Evolutionary conservation across 1,140 invertebrate genomes (phyloP).

Genomic region (Arion vulgaris): DNA sequence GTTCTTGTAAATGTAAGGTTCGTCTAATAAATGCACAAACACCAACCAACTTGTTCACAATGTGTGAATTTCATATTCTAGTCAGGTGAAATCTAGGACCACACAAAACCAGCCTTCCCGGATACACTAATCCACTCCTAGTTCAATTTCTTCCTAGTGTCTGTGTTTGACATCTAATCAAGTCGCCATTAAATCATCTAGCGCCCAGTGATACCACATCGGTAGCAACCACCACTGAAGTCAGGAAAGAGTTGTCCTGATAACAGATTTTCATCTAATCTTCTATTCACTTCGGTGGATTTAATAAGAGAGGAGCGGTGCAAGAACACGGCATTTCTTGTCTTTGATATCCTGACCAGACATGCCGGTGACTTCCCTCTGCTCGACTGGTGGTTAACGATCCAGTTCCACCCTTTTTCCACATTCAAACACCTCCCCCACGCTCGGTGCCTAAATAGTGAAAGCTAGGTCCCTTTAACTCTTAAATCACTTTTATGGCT

Average conservation of each 20-base stretch:
- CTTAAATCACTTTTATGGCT: slow-evolving; percentile 6
- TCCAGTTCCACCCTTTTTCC: not conserved
- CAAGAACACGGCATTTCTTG: not conserved
- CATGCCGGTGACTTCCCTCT: not conserved
- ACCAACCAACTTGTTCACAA: not conserved
- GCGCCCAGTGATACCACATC: slow-evolving; percentile 9
- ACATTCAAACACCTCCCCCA: not conserved
- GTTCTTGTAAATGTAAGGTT: no score
- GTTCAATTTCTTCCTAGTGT: not conserved
- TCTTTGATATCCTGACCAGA: not conserved
- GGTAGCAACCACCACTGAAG: not conserved
- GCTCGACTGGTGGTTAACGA: not conserved
- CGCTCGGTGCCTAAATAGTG: not conserved
- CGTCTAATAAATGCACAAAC: no score
- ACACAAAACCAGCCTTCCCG: not conserved
- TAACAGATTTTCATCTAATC: not conserved
- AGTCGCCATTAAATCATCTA: not conserved
- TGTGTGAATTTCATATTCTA: not conserved
- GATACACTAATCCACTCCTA: not conserved
- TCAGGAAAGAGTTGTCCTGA: not conserved
- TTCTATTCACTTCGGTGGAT: not conserved
- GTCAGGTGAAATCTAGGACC: not conserved
- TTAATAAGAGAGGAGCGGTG: slow-evolving; percentile 1
- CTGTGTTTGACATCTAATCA: slow-evolving; percentile 11
- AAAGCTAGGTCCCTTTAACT: not conserved